Evolutionary conservation across 2,888 invertebrate species (phyloP), one percentile per base, ranked within the genome.

Genomic region (Drosophila mimetica): DNA sequence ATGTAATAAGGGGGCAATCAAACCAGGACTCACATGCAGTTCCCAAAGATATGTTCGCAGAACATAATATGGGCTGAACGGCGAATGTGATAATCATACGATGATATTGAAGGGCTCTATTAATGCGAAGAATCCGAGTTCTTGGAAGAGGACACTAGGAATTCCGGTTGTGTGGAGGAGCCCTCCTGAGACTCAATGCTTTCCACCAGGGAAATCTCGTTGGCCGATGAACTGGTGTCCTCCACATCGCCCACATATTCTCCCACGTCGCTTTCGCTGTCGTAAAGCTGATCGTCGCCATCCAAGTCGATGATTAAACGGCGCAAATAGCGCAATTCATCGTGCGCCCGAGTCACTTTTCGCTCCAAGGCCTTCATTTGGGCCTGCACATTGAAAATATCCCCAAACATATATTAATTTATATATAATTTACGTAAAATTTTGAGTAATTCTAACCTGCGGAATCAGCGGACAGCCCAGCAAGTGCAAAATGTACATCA

Each of bases 341-440:
- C 75, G 20, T 74, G 71, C 4, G 81, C 81, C 1, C 73, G 75
- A 0, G 74, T 42, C 1, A 84, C 86, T 7, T 86, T 66, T 9
- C 76, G 76, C 25, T 84, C 86, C 52, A 84, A 47, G 2, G 73
- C 47, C n/a, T 80, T 79, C 80, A 84, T 83, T 57, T 83, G 74
- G 0, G 79, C 54, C 58, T 69, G 13, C 11, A 7, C 4, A 2
- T 11, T 0, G 0, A 0, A 6, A 16, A 4, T n/a, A 6, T 2
- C 1, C 2, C n/a, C 14, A 2, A 32, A 41, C 11, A 16, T 25
- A 9, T 9, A n/a, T 2, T 3, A n/a, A 20, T 20, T 18, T 9
- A 0, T 13, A 9, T 1, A 16, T 13, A 25, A 9, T 25, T 11
- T 25, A 14, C 1, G 1, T 2, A 9, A 34, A n/a, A 16, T 7